Evolutionary conservation across 1,140 invertebrate genomes (phyloP).

Genomic region (Philotrypesis tridentata): DNA sequence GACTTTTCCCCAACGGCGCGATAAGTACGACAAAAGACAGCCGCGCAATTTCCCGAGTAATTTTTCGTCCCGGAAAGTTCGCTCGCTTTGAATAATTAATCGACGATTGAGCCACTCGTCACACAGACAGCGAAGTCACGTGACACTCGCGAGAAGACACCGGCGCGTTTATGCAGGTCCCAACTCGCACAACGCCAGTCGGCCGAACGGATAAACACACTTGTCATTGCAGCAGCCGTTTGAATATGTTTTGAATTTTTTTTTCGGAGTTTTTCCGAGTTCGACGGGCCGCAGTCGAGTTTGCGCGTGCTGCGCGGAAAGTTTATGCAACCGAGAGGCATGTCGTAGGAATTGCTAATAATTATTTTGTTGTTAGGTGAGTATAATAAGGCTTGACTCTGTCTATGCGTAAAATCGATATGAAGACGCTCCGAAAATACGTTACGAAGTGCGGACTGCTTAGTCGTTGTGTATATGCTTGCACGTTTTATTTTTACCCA

Average conservation of each 20-base stretch:
- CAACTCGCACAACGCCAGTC: constrained; percentile 2
- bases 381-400: neutral
- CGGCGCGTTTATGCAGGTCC: constrained; percentile 6
- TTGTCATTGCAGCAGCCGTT: constrained; percentile 41
- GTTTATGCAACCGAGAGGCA: neutral
- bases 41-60: no score
- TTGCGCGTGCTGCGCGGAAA: neutral
- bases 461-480: neutral
- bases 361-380: neutral
- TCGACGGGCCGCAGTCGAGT: no score
- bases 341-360: neutral
- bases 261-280: neutral
- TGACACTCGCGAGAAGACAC: constrained; percentile 1
- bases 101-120: no score
- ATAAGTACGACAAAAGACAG: no score
- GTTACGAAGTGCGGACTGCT: constrained; percentile 31
- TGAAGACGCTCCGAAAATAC: constrained; percentile 15
- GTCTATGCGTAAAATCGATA: neutral
- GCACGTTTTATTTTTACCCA: constrained; percentile 32
- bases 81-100: no score
- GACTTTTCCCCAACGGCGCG: no score
- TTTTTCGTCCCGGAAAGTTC: no score
- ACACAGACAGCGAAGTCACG: constrained; percentile 6
- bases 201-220: constrained; percentile 25
- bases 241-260: constrained; percentile 34